A percentile compares a stretch with the other conserved stretches of the same genome.
Conservation (phyloP, 2,797 vertebrate genomes). For the Lepus oiostolus region DNA sequence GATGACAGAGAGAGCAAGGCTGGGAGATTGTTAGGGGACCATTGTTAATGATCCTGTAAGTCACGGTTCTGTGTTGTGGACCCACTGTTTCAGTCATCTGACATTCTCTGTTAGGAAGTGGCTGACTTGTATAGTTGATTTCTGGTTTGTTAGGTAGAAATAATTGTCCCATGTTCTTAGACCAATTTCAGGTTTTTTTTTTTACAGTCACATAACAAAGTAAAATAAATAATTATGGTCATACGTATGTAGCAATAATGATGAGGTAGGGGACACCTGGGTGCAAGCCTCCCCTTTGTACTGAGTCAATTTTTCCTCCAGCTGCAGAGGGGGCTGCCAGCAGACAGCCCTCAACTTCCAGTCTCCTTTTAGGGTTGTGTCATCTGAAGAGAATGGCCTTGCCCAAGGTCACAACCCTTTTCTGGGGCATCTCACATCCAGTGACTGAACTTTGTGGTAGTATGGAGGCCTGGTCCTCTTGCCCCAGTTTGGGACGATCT, state of each 20-base stretch:
- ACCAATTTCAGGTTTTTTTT: background rate
- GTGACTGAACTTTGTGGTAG: background rate
- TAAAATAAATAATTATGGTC: conserved; percentile 25
- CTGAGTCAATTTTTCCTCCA: conserved; percentile 21
- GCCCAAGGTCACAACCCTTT: background rate
- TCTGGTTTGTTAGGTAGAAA: conserved; percentile 22
- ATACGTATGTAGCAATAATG: conserved; percentile 22
- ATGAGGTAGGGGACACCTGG: background rate
- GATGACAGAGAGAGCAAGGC: background rate
- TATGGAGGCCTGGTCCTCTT: background rate
- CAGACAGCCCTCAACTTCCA: conserved; percentile 22
- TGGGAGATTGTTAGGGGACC: background rate
- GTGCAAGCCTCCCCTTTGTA: background rate
- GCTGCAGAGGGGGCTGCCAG: conserved; percentile 46
- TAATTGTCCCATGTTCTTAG: conserved; percentile 9
- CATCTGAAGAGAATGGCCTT: background rate
- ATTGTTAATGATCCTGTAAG: background rate
- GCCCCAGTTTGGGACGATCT: background rate
- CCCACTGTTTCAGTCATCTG: background rate
- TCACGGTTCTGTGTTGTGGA: background rate
- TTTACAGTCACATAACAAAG: background rate
- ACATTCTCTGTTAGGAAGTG: background rate
- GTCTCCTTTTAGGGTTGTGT: background rate
- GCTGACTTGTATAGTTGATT: background rate
- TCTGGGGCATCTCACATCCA: background rate